These are phyloP conservation scores for Andrena fulva DNA, from an alignment of 2,888 invertebrate species.

Conservation along the genomic window DNA sequence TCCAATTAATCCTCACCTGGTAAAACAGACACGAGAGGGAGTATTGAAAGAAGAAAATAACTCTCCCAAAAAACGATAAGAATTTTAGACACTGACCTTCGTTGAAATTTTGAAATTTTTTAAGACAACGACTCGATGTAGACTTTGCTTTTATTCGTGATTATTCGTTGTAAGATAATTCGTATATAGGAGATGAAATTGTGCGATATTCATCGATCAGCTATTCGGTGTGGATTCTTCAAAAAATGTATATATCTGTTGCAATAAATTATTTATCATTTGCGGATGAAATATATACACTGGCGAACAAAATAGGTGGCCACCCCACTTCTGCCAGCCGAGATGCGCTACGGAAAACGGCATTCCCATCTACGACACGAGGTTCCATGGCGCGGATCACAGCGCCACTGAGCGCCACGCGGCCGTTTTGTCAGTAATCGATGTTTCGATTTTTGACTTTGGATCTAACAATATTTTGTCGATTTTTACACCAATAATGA, in stretches of 20 bases:
- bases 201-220: no score
- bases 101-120: background rate
- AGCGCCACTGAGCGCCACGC: no score
- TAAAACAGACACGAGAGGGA: slow-evolving; percentile 51
- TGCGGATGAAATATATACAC: background rate
- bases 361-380: no score
- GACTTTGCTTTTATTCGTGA: slow-evolving; percentile 5
- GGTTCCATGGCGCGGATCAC: no score
- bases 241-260: no score
- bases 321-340: no score
- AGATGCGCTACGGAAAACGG: no score
- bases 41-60: slow-evolving; percentile 19
- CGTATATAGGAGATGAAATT: background rate
- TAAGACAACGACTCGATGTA: background rate
- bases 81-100: background rate
- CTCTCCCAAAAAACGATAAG: slow-evolving; percentile 17
- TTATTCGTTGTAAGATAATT: background rate
- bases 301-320: background rate
- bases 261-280: background rate
- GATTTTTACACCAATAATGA: no score
- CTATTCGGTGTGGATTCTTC: no score
- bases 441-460: no score
- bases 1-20: slow-evolving; percentile 56
- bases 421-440: no score
- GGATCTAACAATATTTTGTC: no score